These are phyloP conservation scores for Gopherus flavomarginatus DNA, from an alignment of 2,113 vertebrate genomes.

Conservation along the genomic window DNA sequence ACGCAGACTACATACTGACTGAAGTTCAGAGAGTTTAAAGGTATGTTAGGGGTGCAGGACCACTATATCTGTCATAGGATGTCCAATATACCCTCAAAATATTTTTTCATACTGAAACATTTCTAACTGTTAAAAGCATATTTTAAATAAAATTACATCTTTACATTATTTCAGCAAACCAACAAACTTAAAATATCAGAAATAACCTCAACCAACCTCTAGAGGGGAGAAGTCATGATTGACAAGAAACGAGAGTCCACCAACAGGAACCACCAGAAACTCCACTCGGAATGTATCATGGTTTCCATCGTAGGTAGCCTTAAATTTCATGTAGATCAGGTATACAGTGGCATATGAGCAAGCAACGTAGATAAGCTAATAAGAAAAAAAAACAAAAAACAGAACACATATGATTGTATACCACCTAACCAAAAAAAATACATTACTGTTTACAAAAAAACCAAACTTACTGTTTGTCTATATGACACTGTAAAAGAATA, in stretches of 20 bases:
- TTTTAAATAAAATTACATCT: background rate
- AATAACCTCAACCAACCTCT: slow-evolving; percentile 84
- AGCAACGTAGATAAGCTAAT: slow-evolving; percentile 94
- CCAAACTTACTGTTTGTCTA: background rate
- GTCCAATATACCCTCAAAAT: background rate
- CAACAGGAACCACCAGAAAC: slow-evolving; percentile 96
- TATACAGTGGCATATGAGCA: slow-evolving; percentile 96
- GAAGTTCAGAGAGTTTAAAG: background rate
- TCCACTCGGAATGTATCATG: slow-evolving; percentile 98
- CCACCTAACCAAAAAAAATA: background rate
- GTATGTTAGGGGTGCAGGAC: background rate
- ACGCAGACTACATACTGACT: background rate
- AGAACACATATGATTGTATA: background rate
- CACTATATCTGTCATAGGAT: background rate
- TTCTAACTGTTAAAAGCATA: fast-evolving
- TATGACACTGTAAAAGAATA: background rate
- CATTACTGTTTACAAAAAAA: background rate
- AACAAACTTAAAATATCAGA: background rate
- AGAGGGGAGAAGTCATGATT: slow-evolving; percentile 99
- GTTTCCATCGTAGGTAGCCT: slow-evolving; percentile 98
- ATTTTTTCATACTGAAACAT: background rate
- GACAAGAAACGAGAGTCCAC: slow-evolving; percentile 94
- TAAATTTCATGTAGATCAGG: slow-evolving; percentile 97
- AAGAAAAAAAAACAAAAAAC: background rate
- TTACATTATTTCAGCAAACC: background rate